Conservation (phyloP, 2,888 invertebrate genomes). For the Drosophila pseudotakahashii region DNA sequence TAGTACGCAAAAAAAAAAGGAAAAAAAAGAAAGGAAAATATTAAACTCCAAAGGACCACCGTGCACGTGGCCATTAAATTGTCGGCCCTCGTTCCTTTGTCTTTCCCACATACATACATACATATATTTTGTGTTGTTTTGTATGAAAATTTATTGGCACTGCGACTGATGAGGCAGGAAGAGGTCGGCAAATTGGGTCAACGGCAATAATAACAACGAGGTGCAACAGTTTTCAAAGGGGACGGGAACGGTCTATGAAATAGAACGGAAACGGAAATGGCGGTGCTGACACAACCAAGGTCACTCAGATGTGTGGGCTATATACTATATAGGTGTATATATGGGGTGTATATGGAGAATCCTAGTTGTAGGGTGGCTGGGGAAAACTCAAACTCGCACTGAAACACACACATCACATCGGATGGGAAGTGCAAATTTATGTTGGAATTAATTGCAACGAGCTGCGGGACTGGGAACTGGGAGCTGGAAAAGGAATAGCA, state of each 20-base stretch:
- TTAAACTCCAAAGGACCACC: slow-evolving; percentile 27
- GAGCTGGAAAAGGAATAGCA: not conserved
- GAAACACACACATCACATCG: not conserved
- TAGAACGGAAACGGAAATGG: slow-evolving; percentile 5
- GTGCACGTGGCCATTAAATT: slow-evolving; percentile 46
- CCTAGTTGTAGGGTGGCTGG: slow-evolving; percentile 16
- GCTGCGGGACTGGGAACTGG: slow-evolving; percentile 7
- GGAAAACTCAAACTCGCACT: slow-evolving; percentile 10
- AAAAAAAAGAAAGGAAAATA: slow-evolving; percentile 7
- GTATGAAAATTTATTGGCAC: slow-evolving; percentile 44
- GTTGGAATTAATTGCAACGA: slow-evolving; percentile 47
- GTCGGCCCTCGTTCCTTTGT: slow-evolving; percentile 6
- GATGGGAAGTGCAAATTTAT: slow-evolving; percentile 48
- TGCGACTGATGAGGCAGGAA: slow-evolving; percentile 25
- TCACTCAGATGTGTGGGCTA: slow-evolving; percentile 8
- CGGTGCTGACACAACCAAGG: slow-evolving; percentile 17
- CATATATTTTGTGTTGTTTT: slow-evolving; percentile 3
- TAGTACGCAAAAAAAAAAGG: slow-evolving; percentile 21
- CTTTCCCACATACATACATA: too few species aligned
- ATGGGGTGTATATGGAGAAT: not conserved
- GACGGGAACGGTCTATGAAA: not conserved
- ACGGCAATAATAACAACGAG: slow-evolving; percentile 15
- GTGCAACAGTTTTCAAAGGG: slow-evolving; percentile 3
- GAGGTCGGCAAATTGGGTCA: slow-evolving; percentile 34
- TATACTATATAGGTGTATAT: not conserved